Evolutionary conservation across 2,888 invertebrate genomes (phyloP).

Genomic region (Silvanus unidentatus): DNA sequence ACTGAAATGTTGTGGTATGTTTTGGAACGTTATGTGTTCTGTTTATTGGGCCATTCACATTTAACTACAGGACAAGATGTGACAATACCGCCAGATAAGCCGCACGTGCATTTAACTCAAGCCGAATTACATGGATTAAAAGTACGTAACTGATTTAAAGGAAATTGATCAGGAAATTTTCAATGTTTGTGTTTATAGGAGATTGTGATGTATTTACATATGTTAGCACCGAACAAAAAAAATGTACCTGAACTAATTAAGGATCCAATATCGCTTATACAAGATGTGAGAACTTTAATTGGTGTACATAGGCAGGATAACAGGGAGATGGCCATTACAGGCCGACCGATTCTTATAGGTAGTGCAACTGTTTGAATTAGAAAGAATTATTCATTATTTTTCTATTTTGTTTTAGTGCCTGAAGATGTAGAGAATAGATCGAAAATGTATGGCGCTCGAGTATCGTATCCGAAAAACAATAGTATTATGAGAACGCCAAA

Average conservation of each 20-base stretch:
- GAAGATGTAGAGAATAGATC: slow-evolving; percentile 34
- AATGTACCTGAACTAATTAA: slow-evolving; percentile 85
- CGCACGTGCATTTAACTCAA: slow-evolving; percentile 72
- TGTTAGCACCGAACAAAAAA: slow-evolving; percentile 82
- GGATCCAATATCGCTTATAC: slow-evolving; percentile 83
- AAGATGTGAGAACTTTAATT: slow-evolving; percentile 82
- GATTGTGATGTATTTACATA: slow-evolving; percentile 86
- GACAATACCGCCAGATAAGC: slow-evolving; percentile 45
- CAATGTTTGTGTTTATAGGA: slow-evolving; percentile 48
- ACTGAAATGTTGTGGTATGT: slow-evolving; percentile 99
- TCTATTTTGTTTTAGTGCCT: slow-evolving; percentile 26
- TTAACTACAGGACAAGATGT: slow-evolving; percentile 50
- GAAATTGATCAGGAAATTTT: background rate
- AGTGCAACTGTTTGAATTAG: too few species aligned
- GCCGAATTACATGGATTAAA: slow-evolving; percentile 75
- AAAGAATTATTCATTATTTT: background rate
- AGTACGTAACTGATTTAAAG: slow-evolving; percentile 38
- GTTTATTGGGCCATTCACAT: slow-evolving; percentile 78
- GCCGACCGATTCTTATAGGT: slow-evolving; percentile 64
- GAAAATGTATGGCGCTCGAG: slow-evolving; percentile 26
- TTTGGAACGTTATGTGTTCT: slow-evolving; percentile 84
- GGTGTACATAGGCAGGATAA: slow-evolving; percentile 84
- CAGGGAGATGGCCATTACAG: slow-evolving; percentile 76
- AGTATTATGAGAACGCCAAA: slow-evolving; percentile 21
- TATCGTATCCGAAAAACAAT: slow-evolving; percentile 24